Conservation (phyloP, 2,113 vertebrate genomes). For the Charina bottae region DNA sequence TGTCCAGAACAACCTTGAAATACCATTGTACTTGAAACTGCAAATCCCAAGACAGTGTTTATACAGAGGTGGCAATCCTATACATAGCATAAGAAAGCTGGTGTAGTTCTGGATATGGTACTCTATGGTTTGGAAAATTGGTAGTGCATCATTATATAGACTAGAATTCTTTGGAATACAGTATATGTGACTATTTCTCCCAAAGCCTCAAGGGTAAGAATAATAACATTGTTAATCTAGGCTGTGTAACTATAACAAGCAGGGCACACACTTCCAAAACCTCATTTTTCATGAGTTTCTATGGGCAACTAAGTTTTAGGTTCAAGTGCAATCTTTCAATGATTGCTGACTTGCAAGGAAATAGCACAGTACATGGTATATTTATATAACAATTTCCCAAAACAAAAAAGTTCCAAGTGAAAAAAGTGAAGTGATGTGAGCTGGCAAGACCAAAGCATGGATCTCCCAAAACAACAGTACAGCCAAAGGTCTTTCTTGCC, state of each 20-base stretch:
- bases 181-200: no score
- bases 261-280: not conserved
- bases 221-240: not conserved
- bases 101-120: not conserved
- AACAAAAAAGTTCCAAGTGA: not conserved
- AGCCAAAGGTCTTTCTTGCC: not conserved
- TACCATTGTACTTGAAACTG: not conserved
- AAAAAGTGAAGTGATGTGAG: no score
- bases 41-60: not conserved
- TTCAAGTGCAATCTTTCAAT: not conserved
- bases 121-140: not conserved
- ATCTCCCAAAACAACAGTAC: not conserved
- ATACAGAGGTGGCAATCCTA: not conserved
- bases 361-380: not conserved
- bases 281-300: not conserved
- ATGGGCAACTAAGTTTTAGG: not conserved
- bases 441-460: no score
- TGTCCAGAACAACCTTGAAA: not conserved
- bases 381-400: not conserved
- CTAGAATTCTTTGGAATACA: no score
- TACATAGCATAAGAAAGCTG: not conserved
- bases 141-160: not conserved
- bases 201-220: no score
- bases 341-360: not conserved
- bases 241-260: not conserved